Conservation (phyloP, 2,113 vertebrate species). For the Eleginops maclovinus region DNA sequence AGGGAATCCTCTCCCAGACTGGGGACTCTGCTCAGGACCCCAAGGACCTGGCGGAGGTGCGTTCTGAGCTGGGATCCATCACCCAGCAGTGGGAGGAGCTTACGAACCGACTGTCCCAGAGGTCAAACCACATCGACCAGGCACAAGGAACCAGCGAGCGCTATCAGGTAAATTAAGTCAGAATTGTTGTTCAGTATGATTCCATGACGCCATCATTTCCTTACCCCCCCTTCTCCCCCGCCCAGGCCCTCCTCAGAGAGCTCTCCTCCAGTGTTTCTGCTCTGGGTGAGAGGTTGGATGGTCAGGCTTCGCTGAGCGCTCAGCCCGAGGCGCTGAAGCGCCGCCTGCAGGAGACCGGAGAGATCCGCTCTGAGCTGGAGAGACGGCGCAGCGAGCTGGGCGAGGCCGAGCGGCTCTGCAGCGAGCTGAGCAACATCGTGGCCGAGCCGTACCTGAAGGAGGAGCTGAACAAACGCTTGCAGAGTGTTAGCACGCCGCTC, state of each 20-base stretch:
- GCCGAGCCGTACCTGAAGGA: conserved; percentile 96
- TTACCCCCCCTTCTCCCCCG: neutral
- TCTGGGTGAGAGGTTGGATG: conserved; percentile 87
- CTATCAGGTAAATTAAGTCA: conserved; percentile 85
- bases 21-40: conserved; percentile 82
- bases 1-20: conserved; percentile 88
- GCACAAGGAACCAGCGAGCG: conserved; percentile 92
- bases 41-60: conserved; percentile 86
- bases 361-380: conserved; percentile 94
- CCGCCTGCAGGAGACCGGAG: conserved; percentile 94
- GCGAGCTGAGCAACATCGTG: conserved; percentile 91
- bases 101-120: conserved; percentile 86
- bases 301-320: conserved; percentile 89
- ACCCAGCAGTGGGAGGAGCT: conserved; percentile 92
- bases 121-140: conserved; percentile 92
- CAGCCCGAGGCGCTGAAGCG: conserved; percentile 93
- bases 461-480: conserved; percentile 93
- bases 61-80: conserved; percentile 88
- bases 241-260: conserved; percentile 85
- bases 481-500: conserved; percentile 90
- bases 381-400: conserved; percentile 86
- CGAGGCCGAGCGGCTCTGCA: conserved; percentile 89
- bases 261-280: conserved; percentile 88
- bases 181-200: too few species aligned
- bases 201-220: neutral